These are phyloP conservation scores for Drosophila multiciliata DNA, from an alignment of 2,888 invertebrate genomes.

Conservation along the genomic window DNA sequence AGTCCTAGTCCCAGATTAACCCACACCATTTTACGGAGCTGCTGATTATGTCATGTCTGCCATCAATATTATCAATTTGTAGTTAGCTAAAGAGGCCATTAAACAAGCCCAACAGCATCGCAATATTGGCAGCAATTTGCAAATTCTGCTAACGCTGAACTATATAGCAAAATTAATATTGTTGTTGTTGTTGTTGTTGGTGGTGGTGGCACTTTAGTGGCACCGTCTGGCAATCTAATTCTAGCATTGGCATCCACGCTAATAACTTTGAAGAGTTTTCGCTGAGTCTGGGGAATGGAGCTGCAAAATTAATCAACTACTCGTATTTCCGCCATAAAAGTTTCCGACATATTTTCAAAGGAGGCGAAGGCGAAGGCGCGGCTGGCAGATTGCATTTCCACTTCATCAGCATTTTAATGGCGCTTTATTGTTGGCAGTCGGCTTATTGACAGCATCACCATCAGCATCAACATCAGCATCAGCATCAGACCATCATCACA, in stretches of 20 bases:
- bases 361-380: conserved; percentile 22
- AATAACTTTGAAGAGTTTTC: conserved; percentile 46
- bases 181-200: background rate
- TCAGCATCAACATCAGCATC: background rate
- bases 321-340: conserved; percentile 58
- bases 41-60: conserved; percentile 32
- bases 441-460: conserved; percentile 42
- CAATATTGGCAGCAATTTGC: conserved; percentile 25
- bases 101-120: conserved; percentile 22
- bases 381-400: conserved; percentile 59
- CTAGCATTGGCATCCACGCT: conserved; percentile 27
- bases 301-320: conserved; percentile 62
- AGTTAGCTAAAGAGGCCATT: conserved; percentile 7
- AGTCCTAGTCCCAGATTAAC: background rate
- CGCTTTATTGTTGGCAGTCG: conserved; percentile 50
- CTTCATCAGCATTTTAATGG: conserved; percentile 68
- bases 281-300: background rate
- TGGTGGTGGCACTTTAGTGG: conserved; percentile 15
- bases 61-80: conserved; percentile 47
- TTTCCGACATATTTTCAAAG: conserved; percentile 43
- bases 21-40: conserved; percentile 12
- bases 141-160: conserved; percentile 28
- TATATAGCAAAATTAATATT: conserved; percentile 32
- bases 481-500: conserved; percentile 1
- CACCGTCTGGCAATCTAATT: conserved; percentile 37